Percentiles rank a stretch among this genome's conserved stretches.
These are phyloP conservation scores for Malurus melanocephalus DNA, from an alignment of 2,113 vertebrate genomes.

Conservation along the genomic window DNA sequence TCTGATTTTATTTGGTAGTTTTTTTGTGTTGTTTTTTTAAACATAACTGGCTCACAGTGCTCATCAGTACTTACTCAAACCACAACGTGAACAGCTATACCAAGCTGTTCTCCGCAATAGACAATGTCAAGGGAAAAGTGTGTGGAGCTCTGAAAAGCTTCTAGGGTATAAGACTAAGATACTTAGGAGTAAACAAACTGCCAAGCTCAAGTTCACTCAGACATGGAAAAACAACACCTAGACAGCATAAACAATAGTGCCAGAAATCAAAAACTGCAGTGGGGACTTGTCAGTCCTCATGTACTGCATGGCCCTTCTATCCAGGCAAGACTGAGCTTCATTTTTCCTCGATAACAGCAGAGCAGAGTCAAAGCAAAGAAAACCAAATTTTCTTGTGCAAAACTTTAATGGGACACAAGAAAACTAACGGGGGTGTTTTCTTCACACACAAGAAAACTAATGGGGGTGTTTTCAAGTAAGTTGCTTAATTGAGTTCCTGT, in stretches of 20 bases:
- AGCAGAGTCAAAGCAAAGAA: background rate
- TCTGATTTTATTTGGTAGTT: background rate
- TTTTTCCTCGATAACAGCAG: background rate
- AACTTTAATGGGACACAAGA: background rate
- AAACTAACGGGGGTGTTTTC: background rate
- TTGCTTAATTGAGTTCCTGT: background rate
- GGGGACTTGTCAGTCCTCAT: background rate
- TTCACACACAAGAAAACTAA: background rate
- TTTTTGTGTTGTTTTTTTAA: background rate
- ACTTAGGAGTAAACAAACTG: background rate
- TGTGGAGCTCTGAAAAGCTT: background rate
- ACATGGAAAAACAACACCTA: background rate
- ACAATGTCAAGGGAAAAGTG: background rate
- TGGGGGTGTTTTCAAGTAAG: background rate
- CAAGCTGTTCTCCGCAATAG: background rate
- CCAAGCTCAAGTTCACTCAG: background rate
- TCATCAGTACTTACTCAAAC: background rate
- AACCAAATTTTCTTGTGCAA: background rate
- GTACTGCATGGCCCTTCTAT: background rate
- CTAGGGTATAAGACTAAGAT: background rate
- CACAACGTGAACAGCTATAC: background rate
- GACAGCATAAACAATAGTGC: background rate
- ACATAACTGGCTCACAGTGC: background rate
- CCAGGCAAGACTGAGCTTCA: background rate
- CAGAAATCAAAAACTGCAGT: background rate